phyloP scores from a whole-genome alignment of 2,797 vertebrate species.

The Galagoides demidoff region DNA sequence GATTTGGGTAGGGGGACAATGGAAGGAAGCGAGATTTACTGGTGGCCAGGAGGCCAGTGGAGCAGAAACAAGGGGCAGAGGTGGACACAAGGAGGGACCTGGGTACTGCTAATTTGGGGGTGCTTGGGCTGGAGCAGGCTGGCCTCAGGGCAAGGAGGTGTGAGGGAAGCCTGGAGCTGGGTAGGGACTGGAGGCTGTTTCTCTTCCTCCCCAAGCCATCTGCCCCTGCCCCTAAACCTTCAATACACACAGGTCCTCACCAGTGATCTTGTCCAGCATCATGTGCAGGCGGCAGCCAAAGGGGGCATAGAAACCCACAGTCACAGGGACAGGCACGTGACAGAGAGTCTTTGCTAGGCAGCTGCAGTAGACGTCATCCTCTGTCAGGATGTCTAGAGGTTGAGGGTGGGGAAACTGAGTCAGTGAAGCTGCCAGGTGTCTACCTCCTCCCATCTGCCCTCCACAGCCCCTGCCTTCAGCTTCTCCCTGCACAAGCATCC shows the following conservation, averaged over 20 bases:
- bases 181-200: background rate
- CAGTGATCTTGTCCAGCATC: slow-evolving; percentile 85
- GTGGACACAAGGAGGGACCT: too few species aligned
- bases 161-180: background rate
- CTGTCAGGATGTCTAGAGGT: slow-evolving; percentile 79
- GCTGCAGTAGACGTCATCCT: slow-evolving; percentile 92
- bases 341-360: slow-evolving; percentile 93
- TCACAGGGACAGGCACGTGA: slow-evolving; percentile 91
- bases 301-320: slow-evolving; percentile 94
- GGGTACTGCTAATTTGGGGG: background rate
- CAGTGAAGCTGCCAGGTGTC: background rate
- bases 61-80: background rate
- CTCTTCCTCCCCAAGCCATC: too few species aligned
- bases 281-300: slow-evolving; percentile 90
- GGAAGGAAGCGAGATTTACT: background rate
- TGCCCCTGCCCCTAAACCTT: too few species aligned
- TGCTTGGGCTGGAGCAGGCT: background rate
- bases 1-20: background rate
- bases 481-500: background rate
- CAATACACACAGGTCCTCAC: slow-evolving; percentile 67
- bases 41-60: background rate
- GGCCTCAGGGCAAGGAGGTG: too few species aligned
- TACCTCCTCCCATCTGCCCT: background rate
- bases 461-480: background rate
- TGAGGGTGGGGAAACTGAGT: slow-evolving; percentile 33